Conservation (phyloP, 2,888 invertebrate species). For the Elegia similella region DNA sequence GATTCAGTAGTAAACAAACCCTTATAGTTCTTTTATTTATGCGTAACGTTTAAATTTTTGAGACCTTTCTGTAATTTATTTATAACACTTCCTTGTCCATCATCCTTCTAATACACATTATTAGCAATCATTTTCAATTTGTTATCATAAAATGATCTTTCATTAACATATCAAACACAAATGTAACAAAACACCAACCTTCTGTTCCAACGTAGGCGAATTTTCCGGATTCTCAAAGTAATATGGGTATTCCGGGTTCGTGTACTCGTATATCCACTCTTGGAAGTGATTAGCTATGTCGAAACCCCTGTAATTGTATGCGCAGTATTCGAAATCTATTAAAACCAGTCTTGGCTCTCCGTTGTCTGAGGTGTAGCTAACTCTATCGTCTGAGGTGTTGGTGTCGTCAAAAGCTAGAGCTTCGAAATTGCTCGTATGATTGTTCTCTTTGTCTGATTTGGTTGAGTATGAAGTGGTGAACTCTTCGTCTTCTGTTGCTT, state of each 20-base stretch:
- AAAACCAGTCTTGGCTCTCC: slow-evolving; percentile 86
- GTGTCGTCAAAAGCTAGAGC: slow-evolving; percentile 42
- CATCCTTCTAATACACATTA: too few relatives aligned
- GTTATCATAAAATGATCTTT: too few relatives aligned
- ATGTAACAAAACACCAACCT: slow-evolving; percentile 73
- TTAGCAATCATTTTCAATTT: too few relatives aligned
- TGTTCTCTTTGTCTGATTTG: slow-evolving; percentile 33
- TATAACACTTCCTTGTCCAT: too few relatives aligned
- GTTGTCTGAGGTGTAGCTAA: slow-evolving; percentile 57
- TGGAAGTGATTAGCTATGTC: slow-evolving; percentile 97
- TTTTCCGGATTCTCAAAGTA: slow-evolving; percentile 85
- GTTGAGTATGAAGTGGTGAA: slow-evolving; percentile 30
- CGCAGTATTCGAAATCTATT: slow-evolving; percentile 97
- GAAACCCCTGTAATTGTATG: slow-evolving; percentile 94
- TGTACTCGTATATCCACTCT: slow-evolving; percentile 96
- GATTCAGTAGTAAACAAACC: too few relatives aligned
- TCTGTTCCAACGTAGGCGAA: slow-evolving; percentile 90
- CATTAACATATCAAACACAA: slow-evolving; percentile 3
- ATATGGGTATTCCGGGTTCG: slow-evolving; percentile 87
- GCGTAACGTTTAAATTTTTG: too few relatives aligned
- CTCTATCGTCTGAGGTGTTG: slow-evolving; percentile 60
- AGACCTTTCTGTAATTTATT: too few relatives aligned
- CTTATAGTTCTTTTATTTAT: too few relatives aligned
- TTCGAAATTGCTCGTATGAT: slow-evolving; percentile 33
- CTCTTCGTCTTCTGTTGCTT: slow-evolving; percentile 41